These are phyloP conservation scores for Rhamnusium bicolor DNA, from an alignment of 2,888 invertebrate species.

Conservation along the genomic window DNA sequence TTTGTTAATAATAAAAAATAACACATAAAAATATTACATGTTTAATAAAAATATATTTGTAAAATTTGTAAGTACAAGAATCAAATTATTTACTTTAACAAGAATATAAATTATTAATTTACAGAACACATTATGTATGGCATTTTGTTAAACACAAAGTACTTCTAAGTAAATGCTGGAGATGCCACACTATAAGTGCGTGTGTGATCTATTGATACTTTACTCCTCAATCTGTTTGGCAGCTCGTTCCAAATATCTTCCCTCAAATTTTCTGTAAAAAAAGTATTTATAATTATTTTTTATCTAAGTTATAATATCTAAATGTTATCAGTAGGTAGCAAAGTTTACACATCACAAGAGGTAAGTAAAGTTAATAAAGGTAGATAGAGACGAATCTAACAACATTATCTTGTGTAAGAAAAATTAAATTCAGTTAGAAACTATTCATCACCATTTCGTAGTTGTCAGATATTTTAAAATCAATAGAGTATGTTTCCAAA, in stretches of 20 bases:
- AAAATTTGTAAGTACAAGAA: constrained; percentile 22
- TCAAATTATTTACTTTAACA: background rate
- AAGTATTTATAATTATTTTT: constrained; percentile 35
- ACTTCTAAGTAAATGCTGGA: constrained; percentile 26
- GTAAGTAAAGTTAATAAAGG: no score
- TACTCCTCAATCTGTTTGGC: constrained; percentile 78
- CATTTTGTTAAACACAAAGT: background rate
- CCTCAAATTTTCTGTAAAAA: constrained; percentile 86
- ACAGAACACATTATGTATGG: constrained; percentile 19
- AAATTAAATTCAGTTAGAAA: no score
- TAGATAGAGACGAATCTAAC: no score
- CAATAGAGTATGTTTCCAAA: no score
- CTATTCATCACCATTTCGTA: no score
- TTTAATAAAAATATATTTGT: background rate
- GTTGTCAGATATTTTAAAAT: no score
- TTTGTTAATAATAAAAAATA: background rate
- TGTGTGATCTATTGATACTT: constrained; percentile 76
- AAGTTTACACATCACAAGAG: no score
- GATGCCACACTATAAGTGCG: constrained; percentile 50
- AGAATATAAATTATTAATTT: constrained; percentile 7
- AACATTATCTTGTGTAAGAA: no score
- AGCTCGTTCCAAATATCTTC: constrained; percentile 85
- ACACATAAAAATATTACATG: constrained; percentile 6
- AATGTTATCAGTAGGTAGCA: no score
- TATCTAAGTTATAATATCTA: background rate